Conservation (phyloP, 2,888 invertebrate species). For the Palloptera scutellata region DNA sequence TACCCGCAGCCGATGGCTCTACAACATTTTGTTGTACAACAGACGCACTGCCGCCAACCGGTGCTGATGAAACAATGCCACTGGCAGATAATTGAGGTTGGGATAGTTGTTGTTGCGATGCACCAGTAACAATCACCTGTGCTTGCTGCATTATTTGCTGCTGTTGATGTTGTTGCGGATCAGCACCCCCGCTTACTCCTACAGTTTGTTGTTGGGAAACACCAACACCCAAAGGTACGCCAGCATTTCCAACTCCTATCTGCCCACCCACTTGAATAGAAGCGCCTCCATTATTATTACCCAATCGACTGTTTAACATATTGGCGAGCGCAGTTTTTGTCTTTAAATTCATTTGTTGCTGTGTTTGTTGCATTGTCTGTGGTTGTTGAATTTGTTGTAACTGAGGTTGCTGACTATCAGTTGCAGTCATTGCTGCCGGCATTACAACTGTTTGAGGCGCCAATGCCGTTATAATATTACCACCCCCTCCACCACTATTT, state of each 20-base stretch:
- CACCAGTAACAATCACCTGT: slow-evolving; percentile 46
- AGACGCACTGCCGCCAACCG: slow-evolving; percentile 33
- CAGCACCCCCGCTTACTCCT: slow-evolving; percentile 34
- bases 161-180: slow-evolving; percentile 46
- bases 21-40: slow-evolving; percentile 39
- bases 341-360: slow-evolving; percentile 75
- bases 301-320: slow-evolving; percentile 85
- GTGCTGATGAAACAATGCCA: slow-evolving; percentile 21
- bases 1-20: slow-evolving; percentile 75
- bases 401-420: slow-evolving; percentile 30
- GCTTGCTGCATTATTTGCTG: slow-evolving; percentile 55
- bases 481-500: slow-evolving; percentile 56
- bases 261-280: slow-evolving; percentile 38
- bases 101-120: slow-evolving; percentile 46
- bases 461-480: slow-evolving; percentile 42
- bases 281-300: slow-evolving; percentile 54
- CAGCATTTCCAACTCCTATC: slow-evolving; percentile 41
- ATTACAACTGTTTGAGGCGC: slow-evolving; percentile 52
- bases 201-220: slow-evolving; percentile 42
- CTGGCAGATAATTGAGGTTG: slow-evolving; percentile 52
- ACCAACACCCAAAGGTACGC: slow-evolving; percentile 55
- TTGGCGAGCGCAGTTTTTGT: slow-evolving; percentile 96
- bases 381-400: slow-evolving; percentile 52
- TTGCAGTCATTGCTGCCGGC: slow-evolving; percentile 41
- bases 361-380: slow-evolving; percentile 63